phyloP scores from a whole-genome alignment of 2,797 vertebrate genomes.

The Gastrophryne carolinensis region DNA sequence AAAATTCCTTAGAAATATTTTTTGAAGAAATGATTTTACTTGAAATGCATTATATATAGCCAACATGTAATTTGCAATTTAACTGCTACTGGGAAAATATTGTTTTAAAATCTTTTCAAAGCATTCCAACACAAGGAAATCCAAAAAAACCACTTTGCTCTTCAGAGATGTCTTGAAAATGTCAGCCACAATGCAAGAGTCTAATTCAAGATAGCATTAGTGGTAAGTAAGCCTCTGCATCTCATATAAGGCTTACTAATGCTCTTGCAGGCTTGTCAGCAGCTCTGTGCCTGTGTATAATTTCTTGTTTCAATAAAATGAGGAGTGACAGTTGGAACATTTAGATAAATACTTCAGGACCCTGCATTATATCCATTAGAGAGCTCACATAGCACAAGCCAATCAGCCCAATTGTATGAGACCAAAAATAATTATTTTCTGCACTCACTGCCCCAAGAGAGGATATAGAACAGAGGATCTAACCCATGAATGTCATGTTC shows the following conservation, averaged over 20 bases:
- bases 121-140: constrained; percentile 44
- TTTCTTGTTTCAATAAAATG: constrained; percentile 48
- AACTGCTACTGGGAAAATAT: too few relatives aligned
- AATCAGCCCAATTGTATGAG: constrained; percentile 6
- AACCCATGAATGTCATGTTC: constrained; percentile 5
- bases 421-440: constrained; percentile 4
- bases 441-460: not conserved
- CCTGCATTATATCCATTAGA: constrained; percentile 49
- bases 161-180: constrained; percentile 47
- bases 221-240: constrained; percentile 51
- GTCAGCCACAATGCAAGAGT: constrained; percentile 51
- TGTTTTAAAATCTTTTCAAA: too few relatives aligned
- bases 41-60: too few relatives aligned
- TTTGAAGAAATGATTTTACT: too few relatives aligned
- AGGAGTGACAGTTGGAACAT: constrained; percentile 52
- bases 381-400: constrained; percentile 13
- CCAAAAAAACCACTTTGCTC: constrained; percentile 43
- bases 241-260: constrained; percentile 48
- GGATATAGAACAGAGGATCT: constrained; percentile 29
- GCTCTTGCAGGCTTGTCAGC: constrained; percentile 47
- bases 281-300: constrained; percentile 47
- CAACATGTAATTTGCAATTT: too few relatives aligned
- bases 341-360: constrained; percentile 53
- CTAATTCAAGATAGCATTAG: constrained; percentile 52
- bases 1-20: too few relatives aligned